Evolutionary conservation across 37 sponge, comb jelly and placozoan genomes (phyloP), one percentile per base, ranked within the genome.

Genomic region (Mnemiopsis leidyi): DNA sequence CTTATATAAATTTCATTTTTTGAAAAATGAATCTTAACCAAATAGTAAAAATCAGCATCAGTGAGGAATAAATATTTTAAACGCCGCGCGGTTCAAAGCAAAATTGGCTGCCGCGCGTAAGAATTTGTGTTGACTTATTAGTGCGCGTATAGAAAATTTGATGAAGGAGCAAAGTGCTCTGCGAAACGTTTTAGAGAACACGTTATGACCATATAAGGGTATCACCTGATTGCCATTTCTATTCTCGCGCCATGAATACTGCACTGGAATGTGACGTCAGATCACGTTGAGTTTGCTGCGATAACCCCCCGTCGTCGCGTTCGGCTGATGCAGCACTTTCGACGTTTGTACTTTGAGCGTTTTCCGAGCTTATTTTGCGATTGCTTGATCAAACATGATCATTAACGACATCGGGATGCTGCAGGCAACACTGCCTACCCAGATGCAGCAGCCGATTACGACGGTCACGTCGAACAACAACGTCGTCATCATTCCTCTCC

Each of bases 181-280:
- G 25, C 61, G 35, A 32, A n/a, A 26, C 26, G 26, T 16, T 40
- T 40, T n/a, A n/a, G 36, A 1, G 5, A 26, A 18, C 90, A 85
- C 90, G 90, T 85, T 38, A 40, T 85, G 90, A 21, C 90, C 90
- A 85, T 85, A 40, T 85, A 39, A 23, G 90, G 90, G 28, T 18
- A 85, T 85, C 90, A 85, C 48, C 90, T 85, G 90, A 85, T 21
- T 38, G 21, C 25, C 35, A 85, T 85, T 40, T 39, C 61, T 26
- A 40, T 85, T 33, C 36, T 40, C 40, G 90, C 90, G 90, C 61
- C 61, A 85, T n/a, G 90, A 85, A 33, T 33, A 40, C 26, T 85
- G 90, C 33, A 85, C 40, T 85, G 38, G 90, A 39, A 85, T 85
- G 90, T 85, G 90, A 85, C 90, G 40, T 85, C 61, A 40, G 38